Evolutionary conservation across 2,113 vertebrate genomes (phyloP).

Genomic region (Amazona vittata): DNA sequence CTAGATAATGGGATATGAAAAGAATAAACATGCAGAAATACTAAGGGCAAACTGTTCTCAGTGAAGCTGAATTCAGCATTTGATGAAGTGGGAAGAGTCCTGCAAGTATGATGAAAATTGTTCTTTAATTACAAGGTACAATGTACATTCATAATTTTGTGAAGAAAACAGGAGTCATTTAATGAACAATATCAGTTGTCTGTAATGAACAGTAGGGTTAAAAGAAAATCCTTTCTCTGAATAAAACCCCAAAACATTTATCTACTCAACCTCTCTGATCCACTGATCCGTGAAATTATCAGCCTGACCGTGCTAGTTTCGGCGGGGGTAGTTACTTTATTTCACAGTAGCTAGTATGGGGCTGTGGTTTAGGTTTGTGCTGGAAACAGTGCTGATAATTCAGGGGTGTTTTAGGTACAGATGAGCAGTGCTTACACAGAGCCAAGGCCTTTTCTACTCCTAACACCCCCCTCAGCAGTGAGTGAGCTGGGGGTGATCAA

Average conservation of each 20-base stretch:
- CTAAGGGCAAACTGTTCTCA: not conserved
- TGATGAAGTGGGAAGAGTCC: not conserved
- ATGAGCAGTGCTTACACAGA: not conserved
- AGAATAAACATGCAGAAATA: not conserved
- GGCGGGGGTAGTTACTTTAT: not conserved
- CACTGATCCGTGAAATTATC: not conserved
- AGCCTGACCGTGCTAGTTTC: not conserved
- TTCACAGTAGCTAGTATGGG: not conserved
- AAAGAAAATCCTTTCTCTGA: not conserved
- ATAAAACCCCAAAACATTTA: not conserved
- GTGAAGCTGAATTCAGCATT: not conserved
- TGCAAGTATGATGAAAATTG: not conserved
- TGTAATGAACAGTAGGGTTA: not conserved
- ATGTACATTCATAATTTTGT: not conserved
- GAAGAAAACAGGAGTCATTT: not conserved
- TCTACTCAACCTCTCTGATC: not conserved
- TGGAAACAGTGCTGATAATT: not conserved
- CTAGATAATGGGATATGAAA: not conserved
- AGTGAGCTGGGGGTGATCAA: not conserved
- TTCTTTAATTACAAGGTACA: not conserved
- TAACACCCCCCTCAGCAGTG: accelerated
- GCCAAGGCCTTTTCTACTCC: not conserved
- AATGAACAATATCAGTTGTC: not conserved
- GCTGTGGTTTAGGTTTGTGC: not conserved
- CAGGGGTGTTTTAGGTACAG: not conserved